These are phyloP conservation scores for Falco columbarius DNA, from an alignment of 2,797 vertebrate species.

Conservation along the genomic window DNA sequence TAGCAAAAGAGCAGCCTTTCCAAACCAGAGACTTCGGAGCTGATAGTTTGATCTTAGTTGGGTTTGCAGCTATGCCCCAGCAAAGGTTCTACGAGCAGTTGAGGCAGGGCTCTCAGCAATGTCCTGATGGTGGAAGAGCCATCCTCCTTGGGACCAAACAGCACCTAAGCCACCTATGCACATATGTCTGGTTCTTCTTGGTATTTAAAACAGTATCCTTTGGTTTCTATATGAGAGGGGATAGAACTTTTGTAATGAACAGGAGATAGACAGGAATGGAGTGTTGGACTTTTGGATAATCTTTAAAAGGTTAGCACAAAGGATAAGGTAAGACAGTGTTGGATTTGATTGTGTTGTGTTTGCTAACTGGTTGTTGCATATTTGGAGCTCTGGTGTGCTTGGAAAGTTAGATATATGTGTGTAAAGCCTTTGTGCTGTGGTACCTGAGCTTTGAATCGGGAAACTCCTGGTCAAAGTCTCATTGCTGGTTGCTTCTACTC, in stretches of 20 bases:
- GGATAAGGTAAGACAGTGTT: not conserved
- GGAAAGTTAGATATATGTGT: not conserved
- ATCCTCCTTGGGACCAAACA: not conserved
- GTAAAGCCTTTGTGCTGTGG: not conserved
- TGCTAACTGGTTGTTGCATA: not conserved
- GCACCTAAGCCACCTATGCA: not conserved
- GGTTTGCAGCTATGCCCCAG: not conserved
- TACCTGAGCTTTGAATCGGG: not conserved
- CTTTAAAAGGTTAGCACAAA: not conserved
- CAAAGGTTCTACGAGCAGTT: not conserved
- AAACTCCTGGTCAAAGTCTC: not conserved
- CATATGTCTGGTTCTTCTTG: not conserved
- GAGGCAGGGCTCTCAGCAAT: not conserved
- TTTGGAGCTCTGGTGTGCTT: not conserved
- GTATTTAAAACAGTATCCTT: not conserved
- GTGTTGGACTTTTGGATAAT: fast-evolving
- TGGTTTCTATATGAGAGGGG: not conserved
- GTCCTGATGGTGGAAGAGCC: not conserved
- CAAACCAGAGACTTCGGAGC: not conserved
- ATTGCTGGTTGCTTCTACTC: not conserved
- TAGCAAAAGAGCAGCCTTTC: not conserved
- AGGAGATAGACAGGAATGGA: not conserved
- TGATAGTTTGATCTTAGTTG: not conserved
- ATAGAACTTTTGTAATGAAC: not conserved
- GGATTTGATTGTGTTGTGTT: not conserved